Percentiles rank a stretch among this genome's conserved stretches.
Evolutionary conservation across 1,140 invertebrate species (phyloP).

Genomic region (Eriocheir sinensis): DNA sequence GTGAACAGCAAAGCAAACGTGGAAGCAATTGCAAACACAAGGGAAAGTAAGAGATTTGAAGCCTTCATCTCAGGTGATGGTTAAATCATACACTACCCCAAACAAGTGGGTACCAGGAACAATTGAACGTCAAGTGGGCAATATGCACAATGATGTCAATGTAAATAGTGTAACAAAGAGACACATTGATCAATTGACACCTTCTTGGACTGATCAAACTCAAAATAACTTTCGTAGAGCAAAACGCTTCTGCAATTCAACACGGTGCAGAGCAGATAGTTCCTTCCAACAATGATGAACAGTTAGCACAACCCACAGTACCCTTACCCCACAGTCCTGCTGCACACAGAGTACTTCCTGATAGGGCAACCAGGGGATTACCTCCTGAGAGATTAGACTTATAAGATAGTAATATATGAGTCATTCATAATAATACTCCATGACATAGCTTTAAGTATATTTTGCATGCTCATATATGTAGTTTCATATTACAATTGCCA

Average conservation of each 20-base stretch:
- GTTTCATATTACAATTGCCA: not conserved
- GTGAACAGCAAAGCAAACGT: not conserved
- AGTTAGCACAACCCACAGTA: not conserved
- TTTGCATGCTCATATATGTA: not conserved
- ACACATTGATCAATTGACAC: not conserved
- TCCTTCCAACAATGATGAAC: not conserved
- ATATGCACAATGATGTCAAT: conserved; percentile 36
- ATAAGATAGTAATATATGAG: not conserved
- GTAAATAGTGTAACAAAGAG: conserved; percentile 8
- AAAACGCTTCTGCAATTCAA: not conserved
- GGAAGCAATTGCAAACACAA: not conserved
- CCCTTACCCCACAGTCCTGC: not conserved
- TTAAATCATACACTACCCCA: conserved; percentile 28
- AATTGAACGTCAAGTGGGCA: not conserved
- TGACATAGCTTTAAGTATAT: not conserved
- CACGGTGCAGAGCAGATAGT: not conserved
- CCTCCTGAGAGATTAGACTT: not conserved
- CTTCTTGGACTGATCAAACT: not conserved
- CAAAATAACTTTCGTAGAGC: not conserved
- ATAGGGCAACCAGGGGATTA: not conserved
- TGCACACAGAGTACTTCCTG: not conserved
- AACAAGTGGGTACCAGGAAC: conserved; percentile 30
- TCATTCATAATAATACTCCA: no score
- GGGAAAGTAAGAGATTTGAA: not conserved
- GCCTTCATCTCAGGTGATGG: not conserved